Percentiles rank a stretch among this genome's conserved stretches.
These are phyloP conservation scores for Cladorhizidae sp. DNA, from an alignment of 37 sponge, comb jelly and placozoan genomes.

Conservation along the genomic window DNA sequence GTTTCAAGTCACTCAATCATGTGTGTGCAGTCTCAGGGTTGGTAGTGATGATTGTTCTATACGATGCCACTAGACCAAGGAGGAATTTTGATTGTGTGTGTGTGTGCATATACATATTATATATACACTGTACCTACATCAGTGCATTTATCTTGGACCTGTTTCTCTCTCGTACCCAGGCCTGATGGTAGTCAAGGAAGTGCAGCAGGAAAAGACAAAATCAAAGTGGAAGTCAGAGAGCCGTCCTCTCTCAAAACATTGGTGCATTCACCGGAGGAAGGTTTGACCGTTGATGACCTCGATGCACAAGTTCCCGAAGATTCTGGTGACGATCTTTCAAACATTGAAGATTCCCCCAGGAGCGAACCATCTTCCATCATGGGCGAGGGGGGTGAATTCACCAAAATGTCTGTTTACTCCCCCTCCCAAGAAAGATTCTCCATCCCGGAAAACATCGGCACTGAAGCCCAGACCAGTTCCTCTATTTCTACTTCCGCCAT, in stretches of 20 bases:
- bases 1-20: too few species aligned
- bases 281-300: not conserved
- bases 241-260: not conserved
- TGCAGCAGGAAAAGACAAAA: not conserved
- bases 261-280: slow-evolving; percentile 49
- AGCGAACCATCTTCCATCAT: not conserved
- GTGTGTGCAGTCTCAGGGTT: too few species aligned
- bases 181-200: too few species aligned
- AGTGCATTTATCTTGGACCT: too few species aligned
- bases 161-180: too few species aligned
- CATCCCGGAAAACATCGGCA: slow-evolving; percentile 29
- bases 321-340: not conserved
- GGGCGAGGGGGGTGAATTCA: slow-evolving; percentile 8
- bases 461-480: slow-evolving; percentile 30
- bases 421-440: slow-evolving; percentile 27
- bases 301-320: slow-evolving; percentile 28
- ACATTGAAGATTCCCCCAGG: slow-evolving; percentile 20
- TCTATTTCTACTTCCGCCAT: slow-evolving; percentile 35
- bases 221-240: slow-evolving; percentile 3
- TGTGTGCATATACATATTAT: too few species aligned
- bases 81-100: too few species aligned
- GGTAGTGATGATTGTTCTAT: too few species aligned
- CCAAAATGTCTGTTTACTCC: slow-evolving; percentile 46
- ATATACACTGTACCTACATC: too few species aligned
- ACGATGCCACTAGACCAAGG: too few species aligned